phyloP scores from a whole-genome alignment of 2,888 invertebrate species.

The Geophilus truncorum region DNA sequence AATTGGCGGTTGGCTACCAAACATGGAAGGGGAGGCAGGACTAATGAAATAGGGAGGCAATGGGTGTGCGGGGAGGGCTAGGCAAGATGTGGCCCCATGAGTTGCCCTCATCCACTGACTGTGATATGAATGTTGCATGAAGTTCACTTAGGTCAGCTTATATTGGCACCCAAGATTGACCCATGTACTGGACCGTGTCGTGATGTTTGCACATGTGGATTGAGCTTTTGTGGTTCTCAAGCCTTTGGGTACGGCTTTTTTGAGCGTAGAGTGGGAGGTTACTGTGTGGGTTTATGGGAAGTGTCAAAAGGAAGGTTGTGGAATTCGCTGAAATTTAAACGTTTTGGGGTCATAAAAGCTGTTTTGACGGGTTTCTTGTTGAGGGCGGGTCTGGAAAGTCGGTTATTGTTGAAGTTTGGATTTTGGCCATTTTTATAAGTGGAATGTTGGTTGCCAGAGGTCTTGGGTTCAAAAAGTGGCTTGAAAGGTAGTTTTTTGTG shows the following conservation, averaged over 20 bases:
- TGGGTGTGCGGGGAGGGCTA: neutral
- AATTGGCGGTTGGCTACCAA: constrained; percentile 15
- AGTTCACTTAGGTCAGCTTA: constrained; percentile 18
- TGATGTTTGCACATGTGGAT: neutral
- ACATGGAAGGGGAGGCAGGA: constrained; percentile 17
- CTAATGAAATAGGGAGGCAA: constrained; percentile 2
- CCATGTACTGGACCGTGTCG: neutral
- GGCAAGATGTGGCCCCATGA: constrained; percentile 12
- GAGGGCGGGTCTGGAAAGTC: neutral
- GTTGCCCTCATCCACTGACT: constrained; percentile 8
- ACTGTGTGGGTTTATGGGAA: neutral
- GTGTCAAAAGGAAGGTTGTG: neutral
- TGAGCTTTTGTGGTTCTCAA: neutral
- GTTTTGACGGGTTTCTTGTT: neutral
- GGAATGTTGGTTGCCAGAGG: neutral
- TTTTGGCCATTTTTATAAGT: neutral
- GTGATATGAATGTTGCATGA: constrained; percentile 27
- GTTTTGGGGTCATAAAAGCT: neutral
- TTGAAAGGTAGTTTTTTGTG: neutral
- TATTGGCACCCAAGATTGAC: constrained; percentile 21
- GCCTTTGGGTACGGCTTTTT: constrained; percentile 22
- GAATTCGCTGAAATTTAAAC: neutral
- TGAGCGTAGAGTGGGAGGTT: neutral
- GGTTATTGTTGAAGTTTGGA: neutral
- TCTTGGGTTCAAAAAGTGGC: neutral